Base-by-base conservation (phyloP, 1,140 invertebrate genomes). In the Pogonus chalceus region DNA sequence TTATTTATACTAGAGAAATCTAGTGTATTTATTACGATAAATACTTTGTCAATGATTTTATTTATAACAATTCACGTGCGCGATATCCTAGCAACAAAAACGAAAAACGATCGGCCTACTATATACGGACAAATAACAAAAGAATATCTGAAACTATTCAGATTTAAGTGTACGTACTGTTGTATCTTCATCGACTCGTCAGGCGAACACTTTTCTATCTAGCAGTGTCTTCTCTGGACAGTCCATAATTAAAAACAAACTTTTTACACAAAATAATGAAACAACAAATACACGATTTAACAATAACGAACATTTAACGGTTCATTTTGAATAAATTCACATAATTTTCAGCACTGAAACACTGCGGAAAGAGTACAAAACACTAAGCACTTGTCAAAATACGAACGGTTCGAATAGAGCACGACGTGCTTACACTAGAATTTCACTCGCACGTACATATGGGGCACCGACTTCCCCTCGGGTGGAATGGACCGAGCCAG, bases 371-470 rank as follows among this genome's bases (percentile, higher is more conserved):
- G 14, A 31, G 26, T 18, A 43, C 37, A 43, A 43, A 43, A 43
- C 37, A 43, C 37, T 18, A 12, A 43, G 18, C 37, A 43, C 37
- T 43, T 43, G 37, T 43, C 37, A 43, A 43, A 43, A 43, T 43
- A 43, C 37, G 18, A 43, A 7, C 37, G 37, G 18, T 7, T 18
- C 7, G 7, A 43, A 16, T 43, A 43, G 9, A 43, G 37, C 37
- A 43, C 37, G 37, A 10, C 37, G 37, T 43, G 37, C 37, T 43
- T 43, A 43, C 37, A 43, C 37, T 43, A 43, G 37, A 16, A 43
- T 43, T 43, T 43, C 37, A 43, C 37, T 43, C 9, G 37, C 4
- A 43, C 37, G 37, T 43, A 43, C 18, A 16, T 4, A 18, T 12
- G n/a, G n/a, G 3, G 4, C 37, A 43, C 37, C 37, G 37, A 12